Percentiles rank a stretch among this genome's conserved stretches.
Evolutionary conservation across 2,113 vertebrate genomes (phyloP).

Genomic region (Pseudopodoces humilis): DNA sequence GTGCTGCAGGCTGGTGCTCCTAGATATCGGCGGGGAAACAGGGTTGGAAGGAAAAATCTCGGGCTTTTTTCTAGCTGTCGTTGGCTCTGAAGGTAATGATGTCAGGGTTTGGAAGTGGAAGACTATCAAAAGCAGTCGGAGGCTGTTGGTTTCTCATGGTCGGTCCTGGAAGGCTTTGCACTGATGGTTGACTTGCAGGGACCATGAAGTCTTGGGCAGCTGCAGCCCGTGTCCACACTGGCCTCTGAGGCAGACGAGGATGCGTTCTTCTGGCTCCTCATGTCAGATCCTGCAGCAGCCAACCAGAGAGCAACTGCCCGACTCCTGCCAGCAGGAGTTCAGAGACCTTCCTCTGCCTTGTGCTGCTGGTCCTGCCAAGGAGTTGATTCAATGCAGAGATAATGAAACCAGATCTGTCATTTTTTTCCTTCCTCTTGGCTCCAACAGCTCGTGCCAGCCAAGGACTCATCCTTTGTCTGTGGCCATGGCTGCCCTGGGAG

Average conservation of each 20-base stretch:
- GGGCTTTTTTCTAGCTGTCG: neutral
- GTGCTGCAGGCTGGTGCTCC: neutral
- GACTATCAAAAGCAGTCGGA: neutral
- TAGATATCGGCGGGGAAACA: neutral
- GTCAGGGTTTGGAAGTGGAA: neutral
- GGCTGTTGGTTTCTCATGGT: neutral
- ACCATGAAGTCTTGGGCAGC: neutral
- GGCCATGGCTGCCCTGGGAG: neutral
- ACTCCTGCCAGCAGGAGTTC: neutral
- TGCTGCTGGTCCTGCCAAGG: neutral
- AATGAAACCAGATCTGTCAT: neutral
- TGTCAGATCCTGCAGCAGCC: neutral
- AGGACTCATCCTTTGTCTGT: neutral
- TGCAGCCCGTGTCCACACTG: neutral
- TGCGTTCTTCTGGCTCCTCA: neutral
- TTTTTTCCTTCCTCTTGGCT: neutral
- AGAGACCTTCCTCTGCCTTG: neutral
- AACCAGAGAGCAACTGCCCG: accelerated
- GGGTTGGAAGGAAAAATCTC: constrained; percentile 17
- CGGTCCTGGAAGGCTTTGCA: neutral
- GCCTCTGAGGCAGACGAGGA: neutral
- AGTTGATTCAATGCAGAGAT: neutral
- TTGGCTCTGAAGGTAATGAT: neutral
- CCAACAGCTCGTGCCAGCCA: neutral
- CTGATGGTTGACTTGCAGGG: neutral